These are phyloP conservation scores for Nyctibius grandis DNA, from an alignment of 2,797 vertebrate genomes.

Conservation along the genomic window DNA sequence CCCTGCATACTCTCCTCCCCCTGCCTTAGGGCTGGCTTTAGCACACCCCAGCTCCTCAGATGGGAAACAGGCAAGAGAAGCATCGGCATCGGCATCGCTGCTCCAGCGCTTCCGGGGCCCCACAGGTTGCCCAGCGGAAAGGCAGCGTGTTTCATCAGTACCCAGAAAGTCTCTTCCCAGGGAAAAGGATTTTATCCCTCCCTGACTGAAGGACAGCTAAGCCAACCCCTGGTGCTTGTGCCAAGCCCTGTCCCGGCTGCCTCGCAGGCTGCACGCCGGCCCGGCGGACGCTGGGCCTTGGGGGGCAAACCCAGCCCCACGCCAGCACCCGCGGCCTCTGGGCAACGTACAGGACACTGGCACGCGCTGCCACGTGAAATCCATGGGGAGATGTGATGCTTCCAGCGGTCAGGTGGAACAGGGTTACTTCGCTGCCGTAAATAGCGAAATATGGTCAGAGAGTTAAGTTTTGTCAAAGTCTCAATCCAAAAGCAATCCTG, in stretches of 20 bases:
- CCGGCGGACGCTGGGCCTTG: accelerated
- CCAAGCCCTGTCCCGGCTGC: background rate
- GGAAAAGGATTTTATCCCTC: background rate
- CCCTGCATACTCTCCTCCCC: background rate
- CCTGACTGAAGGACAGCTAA: accelerated
- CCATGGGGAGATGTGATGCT: accelerated
- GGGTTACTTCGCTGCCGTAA: accelerated
- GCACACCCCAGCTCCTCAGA: background rate
- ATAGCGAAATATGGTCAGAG: accelerated
- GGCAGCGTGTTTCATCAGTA: accelerated
- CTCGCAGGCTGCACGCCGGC: accelerated
- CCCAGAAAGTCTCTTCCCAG: background rate
- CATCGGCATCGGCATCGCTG: background rate
- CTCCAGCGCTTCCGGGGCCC: accelerated
- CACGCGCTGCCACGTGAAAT: accelerated
- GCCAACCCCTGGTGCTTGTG: accelerated
- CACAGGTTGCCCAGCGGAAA: accelerated
- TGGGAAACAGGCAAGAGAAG: background rate
- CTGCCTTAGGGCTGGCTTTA: background rate
- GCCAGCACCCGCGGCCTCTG: background rate
- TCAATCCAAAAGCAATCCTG: background rate
- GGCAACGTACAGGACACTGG: accelerated
- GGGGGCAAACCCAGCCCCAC: background rate
- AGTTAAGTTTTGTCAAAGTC: accelerated
- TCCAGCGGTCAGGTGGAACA: too few species aligned